Base-by-base conservation (phyloP, 2,888 invertebrate genomes). In the Melipona bicolor region DNA sequence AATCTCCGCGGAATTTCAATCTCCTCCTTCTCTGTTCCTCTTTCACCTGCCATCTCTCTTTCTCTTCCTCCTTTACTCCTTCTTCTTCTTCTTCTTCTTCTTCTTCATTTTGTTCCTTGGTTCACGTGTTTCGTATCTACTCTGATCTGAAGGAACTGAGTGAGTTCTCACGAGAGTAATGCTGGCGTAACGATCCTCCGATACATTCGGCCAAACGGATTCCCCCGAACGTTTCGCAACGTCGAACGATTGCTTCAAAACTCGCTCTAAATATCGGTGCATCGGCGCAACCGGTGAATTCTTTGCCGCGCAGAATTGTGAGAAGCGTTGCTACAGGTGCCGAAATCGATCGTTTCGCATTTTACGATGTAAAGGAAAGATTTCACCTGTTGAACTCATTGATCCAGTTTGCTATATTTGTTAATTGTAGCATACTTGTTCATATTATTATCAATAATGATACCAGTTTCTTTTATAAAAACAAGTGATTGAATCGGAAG, bases 121-220 rank as follows among this genome's bases (percentile, higher is more conserved):
- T n/a, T 62, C 56, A 13, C 54, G 3, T 54, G 9, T 2, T 11
- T 15, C n/a, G n/a, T 73, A 62, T 61, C 59, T 61, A 13, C 71
- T 52, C 50, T 5, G 65, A 81, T 71, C 81, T 27, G 65, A 67
- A 32, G 49, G 32, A 61, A 69, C 68, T 61, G 21, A 73, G 56
- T 43, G 49, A 49, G 73, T 85, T 84, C 84, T 84, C 84, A 83
- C 84, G 84, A 73, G 76, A 75, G 83, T 79, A 84, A 76, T 76
- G 76, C 84, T 79, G 79, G 76, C 79, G 84, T 73, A 82, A 83
- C 83, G 83, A 83, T 69, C 64, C 76, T 36, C 61, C 69, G 73
- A 77, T 77, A 64, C 61, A 77, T 74, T 74, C 73, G 61, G 43
- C 49, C 72, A 69, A 56, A 64, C 61, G 21, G 65, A 65, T 70